Conservation (phyloP, 2,888 invertebrate species). For the Dexiosoma caninum region DNA sequence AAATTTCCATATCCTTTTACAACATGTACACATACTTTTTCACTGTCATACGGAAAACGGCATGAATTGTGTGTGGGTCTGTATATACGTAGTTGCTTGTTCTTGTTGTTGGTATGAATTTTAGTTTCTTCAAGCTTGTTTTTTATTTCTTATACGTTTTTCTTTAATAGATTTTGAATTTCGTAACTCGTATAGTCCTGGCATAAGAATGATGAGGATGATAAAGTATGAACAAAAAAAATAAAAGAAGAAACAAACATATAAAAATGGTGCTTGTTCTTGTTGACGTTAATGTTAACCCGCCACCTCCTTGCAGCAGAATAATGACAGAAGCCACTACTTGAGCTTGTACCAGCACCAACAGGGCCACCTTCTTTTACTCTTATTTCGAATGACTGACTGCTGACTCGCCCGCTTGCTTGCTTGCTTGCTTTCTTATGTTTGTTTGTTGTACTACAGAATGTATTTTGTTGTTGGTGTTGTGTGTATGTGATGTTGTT, state of each 20-base stretch:
- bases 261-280: slow-evolving; percentile 38
- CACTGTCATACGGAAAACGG: slow-evolving; percentile 22
- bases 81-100: slow-evolving; percentile 8
- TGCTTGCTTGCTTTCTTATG: slow-evolving; percentile 3
- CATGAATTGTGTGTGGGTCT: slow-evolving; percentile 23
- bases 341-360: neutral
- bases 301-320: slow-evolving; percentile 27
- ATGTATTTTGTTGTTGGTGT: slow-evolving; percentile 32
- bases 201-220: slow-evolving; percentile 6
- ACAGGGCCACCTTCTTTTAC: slow-evolving; percentile 20
- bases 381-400: neutral
- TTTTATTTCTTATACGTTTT: slow-evolving; percentile 21
- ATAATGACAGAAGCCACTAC: slow-evolving; percentile 2
- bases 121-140: neutral
- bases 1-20: slow-evolving; percentile 54
- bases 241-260: slow-evolving; percentile 5
- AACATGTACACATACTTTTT: slow-evolving; percentile 1
- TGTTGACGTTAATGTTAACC: slow-evolving; percentile 42
- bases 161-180: slow-evolving; percentile 41
- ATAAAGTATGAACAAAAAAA: too few species aligned
- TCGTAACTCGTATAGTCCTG: slow-evolving; percentile 36
- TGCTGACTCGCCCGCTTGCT: slow-evolving; percentile 10
- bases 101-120: slow-evolving; percentile 16
- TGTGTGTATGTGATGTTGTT: slow-evolving; percentile 37
- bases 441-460: slow-evolving; percentile 28